Conservation (phyloP, 2,888 invertebrate species). For the Ornithoptera alexandrae region DNA sequence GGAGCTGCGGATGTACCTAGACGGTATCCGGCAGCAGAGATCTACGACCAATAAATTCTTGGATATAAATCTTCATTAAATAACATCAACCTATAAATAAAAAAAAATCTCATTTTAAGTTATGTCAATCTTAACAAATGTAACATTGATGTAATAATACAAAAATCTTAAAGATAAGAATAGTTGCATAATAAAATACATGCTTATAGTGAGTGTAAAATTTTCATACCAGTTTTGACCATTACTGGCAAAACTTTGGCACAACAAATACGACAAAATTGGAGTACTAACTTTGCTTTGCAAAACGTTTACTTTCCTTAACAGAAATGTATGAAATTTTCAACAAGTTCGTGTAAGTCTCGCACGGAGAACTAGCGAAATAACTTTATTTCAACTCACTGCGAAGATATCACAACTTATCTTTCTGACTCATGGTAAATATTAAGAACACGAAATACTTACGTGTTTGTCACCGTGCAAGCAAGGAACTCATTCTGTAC, state of each 20-base stretch:
- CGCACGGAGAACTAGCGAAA: conserved; percentile 18
- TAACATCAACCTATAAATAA: no score
- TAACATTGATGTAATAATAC: no score
- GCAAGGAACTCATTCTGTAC: conserved; percentile 13
- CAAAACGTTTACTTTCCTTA: conserved; percentile 28
- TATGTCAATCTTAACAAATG: no score
- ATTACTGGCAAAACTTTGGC: neutral
- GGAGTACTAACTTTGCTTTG: conserved; percentile 20
- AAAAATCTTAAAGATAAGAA: no score
- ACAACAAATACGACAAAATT: conserved; percentile 18
- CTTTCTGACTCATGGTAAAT: conserved; percentile 30
- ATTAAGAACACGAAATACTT: conserved; percentile 32
- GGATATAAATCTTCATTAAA: no score
- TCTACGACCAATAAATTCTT: no score
- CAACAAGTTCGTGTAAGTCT: conserved; percentile 26
- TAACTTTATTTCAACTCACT: conserved; percentile 39
- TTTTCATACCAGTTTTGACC: neutral
- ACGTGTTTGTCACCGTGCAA: conserved; percentile 20
- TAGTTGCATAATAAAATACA: neutral
- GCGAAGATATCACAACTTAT: conserved; percentile 39
- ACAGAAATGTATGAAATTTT: conserved; percentile 23
- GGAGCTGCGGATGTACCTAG: no score
- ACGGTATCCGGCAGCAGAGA: no score
- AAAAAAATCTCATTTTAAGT: no score
- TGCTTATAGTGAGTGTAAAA: neutral